Conservation (phyloP, 2,888 invertebrate species). For the Oconnorella tubifera region DNA sequence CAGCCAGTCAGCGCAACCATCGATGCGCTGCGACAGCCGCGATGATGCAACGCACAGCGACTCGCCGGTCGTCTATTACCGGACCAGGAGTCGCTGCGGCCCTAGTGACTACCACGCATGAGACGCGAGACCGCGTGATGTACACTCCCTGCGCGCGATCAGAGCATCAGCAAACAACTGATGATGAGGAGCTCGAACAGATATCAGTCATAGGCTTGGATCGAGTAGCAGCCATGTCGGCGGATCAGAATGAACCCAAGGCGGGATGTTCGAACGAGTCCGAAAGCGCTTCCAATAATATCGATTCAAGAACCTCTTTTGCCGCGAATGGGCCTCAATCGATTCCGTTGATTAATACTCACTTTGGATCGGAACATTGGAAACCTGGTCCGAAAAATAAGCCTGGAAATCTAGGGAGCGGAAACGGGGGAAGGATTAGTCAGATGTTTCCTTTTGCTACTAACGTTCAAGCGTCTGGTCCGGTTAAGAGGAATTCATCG, state of each 20-base stretch:
- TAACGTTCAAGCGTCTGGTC: background rate
- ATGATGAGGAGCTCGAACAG: constrained; percentile 64
- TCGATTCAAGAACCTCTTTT: too few species aligned
- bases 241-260: background rate
- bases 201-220: constrained; percentile 66
- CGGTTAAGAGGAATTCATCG: background rate
- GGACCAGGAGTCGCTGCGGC: background rate
- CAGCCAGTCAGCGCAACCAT: background rate
- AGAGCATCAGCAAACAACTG: constrained; percentile 38
- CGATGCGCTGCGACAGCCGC: background rate
- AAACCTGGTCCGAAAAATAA: background rate
- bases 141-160: constrained; percentile 54
- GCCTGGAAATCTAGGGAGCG: too few species aligned
- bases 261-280: background rate
- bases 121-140: too few species aligned
- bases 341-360: background rate
- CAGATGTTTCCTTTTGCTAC: background rate
- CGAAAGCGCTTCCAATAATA: background rate
- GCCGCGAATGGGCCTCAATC: background rate
- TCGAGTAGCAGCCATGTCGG: too few species aligned
- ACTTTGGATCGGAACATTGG: background rate
- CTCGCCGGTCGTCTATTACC: background rate
- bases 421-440: background rate
- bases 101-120: constrained; percentile 7
- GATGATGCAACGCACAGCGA: background rate